These are phyloP conservation scores for Thalassophryne amazonica DNA, from an alignment of 2,797 vertebrate species.

Conservation along the genomic window DNA sequence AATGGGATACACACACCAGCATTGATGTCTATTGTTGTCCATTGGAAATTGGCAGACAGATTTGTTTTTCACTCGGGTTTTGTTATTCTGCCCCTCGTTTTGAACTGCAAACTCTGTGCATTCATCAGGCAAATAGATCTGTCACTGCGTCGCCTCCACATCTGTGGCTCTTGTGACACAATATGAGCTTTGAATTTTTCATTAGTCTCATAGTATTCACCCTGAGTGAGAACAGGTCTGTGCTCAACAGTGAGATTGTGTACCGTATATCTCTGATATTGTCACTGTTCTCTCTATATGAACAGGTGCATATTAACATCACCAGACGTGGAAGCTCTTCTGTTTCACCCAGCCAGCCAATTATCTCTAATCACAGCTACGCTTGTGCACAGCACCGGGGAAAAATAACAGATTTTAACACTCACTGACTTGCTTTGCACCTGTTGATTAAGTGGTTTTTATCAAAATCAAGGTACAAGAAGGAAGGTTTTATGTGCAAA, in stretches of 20 bases:
- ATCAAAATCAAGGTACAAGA: neutral
- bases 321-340: conserved; percentile 1
- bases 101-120: neutral
- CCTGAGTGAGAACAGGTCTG: conserved; percentile 2
- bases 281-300: conserved; percentile 2
- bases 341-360: conserved; percentile 33
- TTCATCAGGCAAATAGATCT: conserved; percentile 29
- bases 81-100: neutral
- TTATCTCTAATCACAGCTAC: conserved; percentile 46
- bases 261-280: no score
- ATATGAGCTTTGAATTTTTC: conserved; percentile 20
- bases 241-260: neutral
- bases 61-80: conserved; percentile 1
- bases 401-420: conserved; percentile 22
- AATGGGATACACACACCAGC: conserved; percentile 9
- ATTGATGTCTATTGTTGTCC: neutral
- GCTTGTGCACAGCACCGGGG: conserved; percentile 17
- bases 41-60: conserved; percentile 12
- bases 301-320: conserved; percentile 59
- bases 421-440: neutral
- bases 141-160: conserved; percentile 8
- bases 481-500: conserved; percentile 1
- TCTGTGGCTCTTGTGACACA: conserved; percentile 18
- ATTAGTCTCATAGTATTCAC: conserved; percentile 6
- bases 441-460: conserved; percentile 11